phyloP scores from a whole-genome alignment of 2,113 vertebrate genomes.

The Muntiacus reevesi region DNA sequence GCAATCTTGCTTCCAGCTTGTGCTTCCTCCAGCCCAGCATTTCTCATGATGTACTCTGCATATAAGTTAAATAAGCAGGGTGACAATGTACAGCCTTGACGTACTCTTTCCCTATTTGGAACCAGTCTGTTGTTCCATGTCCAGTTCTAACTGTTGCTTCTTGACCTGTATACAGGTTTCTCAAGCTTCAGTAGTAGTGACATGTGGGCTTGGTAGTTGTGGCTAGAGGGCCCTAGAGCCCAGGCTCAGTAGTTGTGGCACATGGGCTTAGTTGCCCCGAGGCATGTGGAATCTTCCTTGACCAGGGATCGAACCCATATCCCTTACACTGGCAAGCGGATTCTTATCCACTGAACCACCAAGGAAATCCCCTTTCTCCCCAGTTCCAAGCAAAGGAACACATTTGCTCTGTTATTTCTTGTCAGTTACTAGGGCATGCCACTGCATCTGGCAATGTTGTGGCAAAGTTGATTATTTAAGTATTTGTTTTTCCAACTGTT shows the following conservation, averaged over 20 bases:
- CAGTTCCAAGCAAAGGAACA: not conserved
- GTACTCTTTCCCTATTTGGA: no score
- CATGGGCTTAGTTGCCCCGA: not conserved
- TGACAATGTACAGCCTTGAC: no score
- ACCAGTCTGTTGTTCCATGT: no score
- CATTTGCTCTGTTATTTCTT: not conserved
- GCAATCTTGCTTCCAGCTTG: no score
- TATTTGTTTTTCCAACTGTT: slow-evolving; percentile 13
- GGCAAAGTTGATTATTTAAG: not conserved
- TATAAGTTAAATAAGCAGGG: no score
- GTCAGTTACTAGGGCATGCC: not conserved
- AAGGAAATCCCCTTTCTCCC: not conserved
- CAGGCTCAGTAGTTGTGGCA: not conserved
- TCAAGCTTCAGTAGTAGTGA: not conserved
- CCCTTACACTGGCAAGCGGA: not conserved
- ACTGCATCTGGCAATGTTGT: not conserved
- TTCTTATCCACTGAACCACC: not conserved
- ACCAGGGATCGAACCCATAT: not conserved
- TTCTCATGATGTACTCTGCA: no score
- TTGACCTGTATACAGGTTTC: no score
- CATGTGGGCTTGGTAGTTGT: not conserved
- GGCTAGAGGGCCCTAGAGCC: not conserved
- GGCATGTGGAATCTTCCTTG: not conserved
- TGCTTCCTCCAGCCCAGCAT: no score
- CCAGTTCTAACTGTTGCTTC: no score